These are phyloP conservation scores for Chromoteleia sp. DNA, from an alignment of 2,888 invertebrate species.

Conservation along the genomic window DNA sequence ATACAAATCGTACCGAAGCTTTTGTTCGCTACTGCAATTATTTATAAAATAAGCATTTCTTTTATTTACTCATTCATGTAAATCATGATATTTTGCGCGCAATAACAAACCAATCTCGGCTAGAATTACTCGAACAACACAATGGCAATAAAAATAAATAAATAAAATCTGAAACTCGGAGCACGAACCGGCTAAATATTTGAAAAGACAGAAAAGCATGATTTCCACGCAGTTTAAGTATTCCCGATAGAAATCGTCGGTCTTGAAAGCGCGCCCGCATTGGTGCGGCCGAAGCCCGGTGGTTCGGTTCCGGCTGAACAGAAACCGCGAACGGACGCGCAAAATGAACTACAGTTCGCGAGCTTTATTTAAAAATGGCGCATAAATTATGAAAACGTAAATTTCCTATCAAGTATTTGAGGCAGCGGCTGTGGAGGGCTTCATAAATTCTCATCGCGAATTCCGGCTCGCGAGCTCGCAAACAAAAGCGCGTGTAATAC, in stretches of 20 bases:
- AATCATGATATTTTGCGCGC: no score
- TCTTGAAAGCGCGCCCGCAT: no score
- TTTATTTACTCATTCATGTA: no score
- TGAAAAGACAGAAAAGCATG: slow-evolving; percentile 25
- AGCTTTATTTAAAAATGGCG: slow-evolving; percentile 23
- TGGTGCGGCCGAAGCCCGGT: not conserved
- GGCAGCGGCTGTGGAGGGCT: slow-evolving; percentile 25
- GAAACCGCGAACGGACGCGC: slow-evolving; percentile 1
- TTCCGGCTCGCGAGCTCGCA: slow-evolving; percentile 51
- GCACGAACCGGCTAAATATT: no score
- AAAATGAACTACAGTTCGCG: slow-evolving; percentile 3
- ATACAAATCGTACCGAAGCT: no score
- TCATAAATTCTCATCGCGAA: slow-evolving; percentile 63
- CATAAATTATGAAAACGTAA: slow-evolving; percentile 59
- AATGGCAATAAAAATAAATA: no score
- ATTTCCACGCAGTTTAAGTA: slow-evolving; percentile 29
- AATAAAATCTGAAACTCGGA: no score
- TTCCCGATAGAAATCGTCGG: slow-evolving; percentile 31
- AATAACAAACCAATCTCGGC: no score
- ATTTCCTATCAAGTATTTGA: slow-evolving; percentile 55
- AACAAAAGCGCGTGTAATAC: slow-evolving; percentile 66
- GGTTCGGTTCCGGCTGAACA: not conserved
- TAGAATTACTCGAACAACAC: no score
- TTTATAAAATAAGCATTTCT: no score
- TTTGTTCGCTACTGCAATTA: no score